Percentiles rank a stretch among this genome's conserved stretches.
phyloP scores from a whole-genome alignment of 1,140 invertebrate species.

The Idris sp. region DNA sequence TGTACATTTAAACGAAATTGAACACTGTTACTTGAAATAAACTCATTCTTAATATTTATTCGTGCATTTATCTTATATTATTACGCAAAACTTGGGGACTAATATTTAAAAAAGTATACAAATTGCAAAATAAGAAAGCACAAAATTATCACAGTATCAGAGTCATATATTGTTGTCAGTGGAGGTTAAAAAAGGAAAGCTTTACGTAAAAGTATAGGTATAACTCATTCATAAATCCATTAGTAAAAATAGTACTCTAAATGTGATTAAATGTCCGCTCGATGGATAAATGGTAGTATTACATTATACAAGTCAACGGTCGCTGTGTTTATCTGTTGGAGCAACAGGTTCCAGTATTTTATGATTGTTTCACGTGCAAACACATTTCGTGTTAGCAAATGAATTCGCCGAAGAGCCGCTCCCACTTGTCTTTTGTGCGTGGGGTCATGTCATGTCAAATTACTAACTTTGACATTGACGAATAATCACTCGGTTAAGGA shows the following conservation, averaged over 20 bases:
- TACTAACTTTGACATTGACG: constrained; percentile 26
- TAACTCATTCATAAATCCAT: constrained; percentile 19
- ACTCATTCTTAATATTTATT: not conserved
- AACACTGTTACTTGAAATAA: constrained; percentile 12
- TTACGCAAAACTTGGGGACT: not conserved
- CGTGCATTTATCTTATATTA: not conserved
- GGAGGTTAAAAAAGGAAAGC: too few relatives aligned
- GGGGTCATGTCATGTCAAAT: constrained; percentile 30
- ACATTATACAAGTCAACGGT: constrained; percentile 13
- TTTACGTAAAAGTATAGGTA: not conserved
- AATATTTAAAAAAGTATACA: too few relatives aligned
- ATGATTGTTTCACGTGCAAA: constrained; percentile 40
- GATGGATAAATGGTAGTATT: constrained; percentile 15
- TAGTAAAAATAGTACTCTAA: constrained; percentile 1
- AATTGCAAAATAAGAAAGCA: too few relatives aligned
- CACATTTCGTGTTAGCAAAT: constrained; percentile 27
- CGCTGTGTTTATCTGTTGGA: constrained; percentile 14
- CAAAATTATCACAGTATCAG: too few relatives aligned
- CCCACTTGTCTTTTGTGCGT: constrained; percentile 17
- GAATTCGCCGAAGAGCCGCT: constrained; percentile 2
- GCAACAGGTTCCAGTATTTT: constrained; percentile 44
- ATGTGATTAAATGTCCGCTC: constrained; percentile 23
- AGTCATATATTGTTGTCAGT: too few relatives aligned
- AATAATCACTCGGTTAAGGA: constrained; percentile 25
- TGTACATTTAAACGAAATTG: constrained; percentile 14